phyloP scores from a whole-genome alignment of 2,797 vertebrate genomes.

The Pyrocephalus nanus region DNA sequence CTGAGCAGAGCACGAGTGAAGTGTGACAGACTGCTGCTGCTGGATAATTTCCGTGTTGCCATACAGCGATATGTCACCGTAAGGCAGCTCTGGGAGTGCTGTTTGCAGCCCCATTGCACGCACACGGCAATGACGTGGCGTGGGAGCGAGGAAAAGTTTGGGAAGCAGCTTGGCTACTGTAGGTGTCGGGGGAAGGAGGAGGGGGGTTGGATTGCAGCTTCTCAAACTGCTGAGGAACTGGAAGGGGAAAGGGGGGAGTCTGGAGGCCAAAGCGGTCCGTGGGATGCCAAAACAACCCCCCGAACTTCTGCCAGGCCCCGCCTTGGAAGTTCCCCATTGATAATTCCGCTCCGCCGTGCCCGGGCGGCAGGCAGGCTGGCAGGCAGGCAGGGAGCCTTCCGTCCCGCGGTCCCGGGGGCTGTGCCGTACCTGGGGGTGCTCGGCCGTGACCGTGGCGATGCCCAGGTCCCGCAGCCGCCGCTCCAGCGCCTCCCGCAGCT shows the following conservation, averaged over 20 bases:
- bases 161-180: not conserved
- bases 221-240: not conserved
- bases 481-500: not conserved
- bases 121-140: not conserved
- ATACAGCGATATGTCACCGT: rapidly evolving
- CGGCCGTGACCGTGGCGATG: not conserved
- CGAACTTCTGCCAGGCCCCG: not conserved
- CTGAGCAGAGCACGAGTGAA: not conserved
- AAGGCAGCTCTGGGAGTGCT: not conserved
- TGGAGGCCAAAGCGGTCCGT: not conserved
- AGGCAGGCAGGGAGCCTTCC: too few relatives aligned
- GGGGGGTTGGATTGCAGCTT: not conserved
- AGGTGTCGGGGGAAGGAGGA: not conserved
- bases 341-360: too few relatives aligned
- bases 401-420: too few relatives aligned
- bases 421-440: not conserved
- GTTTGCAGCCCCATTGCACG: not conserved
- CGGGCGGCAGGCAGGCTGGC: too few relatives aligned
- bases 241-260: too few relatives aligned
- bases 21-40: not conserved
- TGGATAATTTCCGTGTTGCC: not conserved
- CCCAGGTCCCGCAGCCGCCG: not conserved
- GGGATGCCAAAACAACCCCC: not conserved
- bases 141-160: not conserved
- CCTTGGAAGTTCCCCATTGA: not conserved